Evolutionary conservation across 1,140 invertebrate genomes (phyloP), one percentile per base, ranked within the genome.

Genomic region (Zaprionus capensis): DNA sequence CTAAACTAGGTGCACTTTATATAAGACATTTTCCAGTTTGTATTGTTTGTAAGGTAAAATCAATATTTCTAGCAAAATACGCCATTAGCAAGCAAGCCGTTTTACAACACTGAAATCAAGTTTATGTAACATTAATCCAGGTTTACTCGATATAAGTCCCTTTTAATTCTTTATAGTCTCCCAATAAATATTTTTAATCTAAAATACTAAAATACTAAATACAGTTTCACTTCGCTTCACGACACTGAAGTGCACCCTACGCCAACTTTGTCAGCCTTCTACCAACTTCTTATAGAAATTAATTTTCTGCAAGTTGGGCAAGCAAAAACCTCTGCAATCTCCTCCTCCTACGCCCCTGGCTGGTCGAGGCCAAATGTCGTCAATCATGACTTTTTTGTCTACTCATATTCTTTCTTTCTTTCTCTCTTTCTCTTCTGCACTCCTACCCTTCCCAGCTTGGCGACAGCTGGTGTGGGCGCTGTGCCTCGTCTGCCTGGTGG

Each of bases 401-500:
- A 65, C 56, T 64, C 41, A 57, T 49, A 57, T 15, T 36, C 55
- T 44, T 65, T 61, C 34, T 62, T 34, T 15, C 28, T 31, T 28
- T 57, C 38, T 38, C 20, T 55, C 44, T 20, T 9, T 59, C 46
- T 9, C 15, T 7, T 9, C 12, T 1, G 0, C 14, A 26, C n/a
- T 46, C 34, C 70, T 12, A 28, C 49, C 3, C 46, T 69, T 70
- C 59, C 38, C 63, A 79, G 75, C 56, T 59, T 72, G 61, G 74
- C 34, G 61, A 28, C 73, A 61, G 64, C 57, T 81, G 62, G 20
- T 69, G 7, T 61, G 87, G 59, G 31, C 71, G 7, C 17, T 91
- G n/a, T 71, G 76, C 65, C 66, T 85, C 58, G 91, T 93, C 17
- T 62, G 78, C 53, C 74, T 85, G 44, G 91, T 93, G 9, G 82